Conservation (phyloP, 2,888 invertebrate genomes). For the Dioctria linearis region DNA sequence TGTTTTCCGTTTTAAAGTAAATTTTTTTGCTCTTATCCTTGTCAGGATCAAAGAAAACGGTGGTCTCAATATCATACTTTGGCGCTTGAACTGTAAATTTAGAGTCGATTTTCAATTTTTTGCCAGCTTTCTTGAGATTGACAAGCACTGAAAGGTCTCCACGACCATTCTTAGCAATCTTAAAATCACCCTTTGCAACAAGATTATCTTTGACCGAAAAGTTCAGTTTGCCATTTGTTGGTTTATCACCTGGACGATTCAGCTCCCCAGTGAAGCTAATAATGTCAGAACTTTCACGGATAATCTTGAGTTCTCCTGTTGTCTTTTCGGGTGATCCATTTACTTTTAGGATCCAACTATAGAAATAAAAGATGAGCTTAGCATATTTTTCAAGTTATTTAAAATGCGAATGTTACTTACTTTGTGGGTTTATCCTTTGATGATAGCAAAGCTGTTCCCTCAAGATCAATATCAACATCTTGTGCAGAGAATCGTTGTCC, state of each 20-base stretch:
- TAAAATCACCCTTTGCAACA: slow-evolving; percentile 77
- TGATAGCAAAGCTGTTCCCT: slow-evolving; percentile 64
- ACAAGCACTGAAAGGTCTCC: slow-evolving; percentile 73
- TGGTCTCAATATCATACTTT: slow-evolving; percentile 76
- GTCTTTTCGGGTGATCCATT: slow-evolving; percentile 67
- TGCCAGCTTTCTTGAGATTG: slow-evolving; percentile 71
- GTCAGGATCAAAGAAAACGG: slow-evolving; percentile 78
- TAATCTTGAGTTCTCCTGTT: slow-evolving; percentile 68
- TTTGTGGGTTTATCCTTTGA: slow-evolving; percentile 63
- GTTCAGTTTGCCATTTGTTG: slow-evolving; percentile 72
- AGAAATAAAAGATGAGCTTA: not conserved
- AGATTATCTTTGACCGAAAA: slow-evolving; percentile 76
- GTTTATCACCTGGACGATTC: slow-evolving; percentile 68
- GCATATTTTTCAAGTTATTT: not conserved
- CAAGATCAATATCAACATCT: slow-evolving; percentile 66
- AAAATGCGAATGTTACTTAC: slow-evolving; percentile 40
- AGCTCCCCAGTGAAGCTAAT: slow-evolving; percentile 64
- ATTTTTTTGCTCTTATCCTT: slow-evolving; percentile 81
- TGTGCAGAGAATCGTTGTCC: slow-evolving; percentile 64
- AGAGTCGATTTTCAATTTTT: slow-evolving; percentile 76
- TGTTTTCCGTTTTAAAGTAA: slow-evolving; percentile 77
- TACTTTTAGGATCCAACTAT: slow-evolving; percentile 65
- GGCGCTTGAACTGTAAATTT: slow-evolving; percentile 77
- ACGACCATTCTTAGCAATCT: slow-evolving; percentile 76
- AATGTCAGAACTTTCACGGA: slow-evolving; percentile 64